phyloP scores from a whole-genome alignment of 1,140 invertebrate species.

The Thalassaphorura encarpata region DNA sequence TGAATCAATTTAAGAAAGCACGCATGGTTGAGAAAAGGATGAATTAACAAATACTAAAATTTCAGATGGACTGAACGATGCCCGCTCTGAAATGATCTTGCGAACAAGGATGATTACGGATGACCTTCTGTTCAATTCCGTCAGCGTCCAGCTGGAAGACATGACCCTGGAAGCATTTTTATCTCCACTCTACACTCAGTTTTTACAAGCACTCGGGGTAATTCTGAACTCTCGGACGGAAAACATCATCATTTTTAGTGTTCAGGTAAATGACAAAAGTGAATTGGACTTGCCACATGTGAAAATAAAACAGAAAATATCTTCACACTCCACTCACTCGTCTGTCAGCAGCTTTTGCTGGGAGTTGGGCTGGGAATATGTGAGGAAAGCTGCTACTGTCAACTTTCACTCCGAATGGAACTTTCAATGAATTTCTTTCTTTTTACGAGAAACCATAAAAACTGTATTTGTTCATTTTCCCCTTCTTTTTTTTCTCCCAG shows the following conservation, averaged over 20 bases:
- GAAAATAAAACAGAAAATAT: too few relatives aligned
- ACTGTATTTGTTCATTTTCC: neutral
- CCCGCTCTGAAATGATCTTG: slow-evolving; percentile 78
- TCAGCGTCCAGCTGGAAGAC: slow-evolving; percentile 83
- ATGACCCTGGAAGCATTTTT: slow-evolving; percentile 90
- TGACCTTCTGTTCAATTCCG: slow-evolving; percentile 88
- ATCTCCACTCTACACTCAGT: slow-evolving; percentile 77
- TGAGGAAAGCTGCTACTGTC: too few relatives aligned
- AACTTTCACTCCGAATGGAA: too few relatives aligned
- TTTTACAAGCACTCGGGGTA: slow-evolving; percentile 80
- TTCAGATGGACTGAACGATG: slow-evolving; percentile 79
- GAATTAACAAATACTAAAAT: too few relatives aligned
- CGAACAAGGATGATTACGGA: slow-evolving; percentile 82
- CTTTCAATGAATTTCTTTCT: slow-evolving; percentile 1
- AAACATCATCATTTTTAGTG: slow-evolving; percentile 86
- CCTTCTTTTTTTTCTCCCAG: slow-evolving; percentile 35
- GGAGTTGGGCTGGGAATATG: neutral
- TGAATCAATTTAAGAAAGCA: too few relatives aligned
- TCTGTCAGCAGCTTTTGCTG: too few relatives aligned
- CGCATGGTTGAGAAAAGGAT: too few relatives aligned
- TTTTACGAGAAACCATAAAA: slow-evolving; percentile 7
- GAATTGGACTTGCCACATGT: neutral
- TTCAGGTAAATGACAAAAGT: slow-evolving; percentile 50
- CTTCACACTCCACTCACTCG: too few relatives aligned
- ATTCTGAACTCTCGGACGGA: slow-evolving; percentile 85